Conservation (phyloP, 2,888 invertebrate genomes). For the Halictus quadricinctus region DNA sequence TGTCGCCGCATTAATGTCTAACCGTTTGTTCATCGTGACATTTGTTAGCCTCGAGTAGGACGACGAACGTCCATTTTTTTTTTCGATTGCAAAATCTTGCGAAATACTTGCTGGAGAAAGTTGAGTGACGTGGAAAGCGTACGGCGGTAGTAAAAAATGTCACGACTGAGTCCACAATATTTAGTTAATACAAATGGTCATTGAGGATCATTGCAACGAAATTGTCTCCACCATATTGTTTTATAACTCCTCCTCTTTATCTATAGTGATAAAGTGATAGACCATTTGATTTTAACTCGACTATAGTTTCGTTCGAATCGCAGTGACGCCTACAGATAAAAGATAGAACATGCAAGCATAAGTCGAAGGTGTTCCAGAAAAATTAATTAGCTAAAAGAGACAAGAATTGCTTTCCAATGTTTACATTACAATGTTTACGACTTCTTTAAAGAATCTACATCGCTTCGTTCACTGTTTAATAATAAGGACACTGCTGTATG, state of each 20-base stretch:
- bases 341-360: conserved; percentile 2
- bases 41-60: conserved; percentile 20
- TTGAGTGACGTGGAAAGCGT: background rate
- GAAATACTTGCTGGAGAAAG: background rate
- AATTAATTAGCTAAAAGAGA: background rate
- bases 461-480: background rate
- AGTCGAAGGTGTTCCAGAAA: conserved; percentile 11
- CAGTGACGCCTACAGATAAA: background rate
- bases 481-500: background rate
- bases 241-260: background rate
- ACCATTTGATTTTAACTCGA: background rate
- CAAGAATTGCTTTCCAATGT: background rate
- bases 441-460: background rate
- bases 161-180: conserved; percentile 31
- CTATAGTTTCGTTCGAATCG: background rate
- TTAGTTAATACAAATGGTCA: background rate
- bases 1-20: conserved; percentile 6
- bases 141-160: conserved; percentile 3
- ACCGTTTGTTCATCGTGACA: conserved; percentile 17
- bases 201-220: background rate
- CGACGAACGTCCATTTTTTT: background rate
- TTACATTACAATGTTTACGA: background rate
- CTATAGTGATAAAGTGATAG: background rate
- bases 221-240: background rate
- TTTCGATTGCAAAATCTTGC: conserved; percentile 9